These are phyloP conservation scores for Archips crataeganus DNA, from an alignment of 2,888 invertebrate species.

Conservation along the genomic window DNA sequence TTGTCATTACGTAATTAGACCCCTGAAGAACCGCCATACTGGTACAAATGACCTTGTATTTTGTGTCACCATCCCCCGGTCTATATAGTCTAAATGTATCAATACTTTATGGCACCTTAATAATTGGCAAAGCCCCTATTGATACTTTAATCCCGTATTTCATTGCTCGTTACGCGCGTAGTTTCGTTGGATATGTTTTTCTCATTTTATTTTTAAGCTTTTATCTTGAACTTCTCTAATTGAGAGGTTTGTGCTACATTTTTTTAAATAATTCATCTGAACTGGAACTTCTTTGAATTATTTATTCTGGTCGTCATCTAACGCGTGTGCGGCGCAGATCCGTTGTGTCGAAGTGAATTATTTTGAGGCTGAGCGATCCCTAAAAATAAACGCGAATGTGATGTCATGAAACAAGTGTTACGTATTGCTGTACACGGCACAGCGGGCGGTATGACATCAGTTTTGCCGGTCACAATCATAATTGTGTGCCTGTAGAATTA, in stretches of 20 bases:
- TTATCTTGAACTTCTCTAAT: not conserved
- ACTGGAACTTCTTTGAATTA: slow-evolving; percentile 6
- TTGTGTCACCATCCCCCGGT: no score
- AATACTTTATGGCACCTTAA: no score
- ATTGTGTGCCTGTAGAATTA: slow-evolving; percentile 66
- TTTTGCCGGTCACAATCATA: slow-evolving; percentile 66
- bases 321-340: slow-evolving; percentile 26
- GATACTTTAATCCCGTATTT: not conserved
- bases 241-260: not conserved
- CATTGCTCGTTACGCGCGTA: not conserved
- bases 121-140: not conserved
- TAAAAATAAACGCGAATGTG: slow-evolving; percentile 79
- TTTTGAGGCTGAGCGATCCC: slow-evolving; percentile 76
- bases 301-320: slow-evolving; percentile 9
- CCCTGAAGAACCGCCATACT: no score
- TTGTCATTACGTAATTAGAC: no score
- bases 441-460: slow-evolving; percentile 79
- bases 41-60: no score
- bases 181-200: no score
- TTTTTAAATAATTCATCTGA: not conserved
- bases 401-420: slow-evolving; percentile 80
- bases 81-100: no score
- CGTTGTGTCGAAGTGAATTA: slow-evolving; percentile 68
- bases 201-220: not conserved
- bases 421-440: slow-evolving; percentile 70